Conservation (phyloP, 2,113 vertebrate genomes). For the Podarcis muralis region DNA sequence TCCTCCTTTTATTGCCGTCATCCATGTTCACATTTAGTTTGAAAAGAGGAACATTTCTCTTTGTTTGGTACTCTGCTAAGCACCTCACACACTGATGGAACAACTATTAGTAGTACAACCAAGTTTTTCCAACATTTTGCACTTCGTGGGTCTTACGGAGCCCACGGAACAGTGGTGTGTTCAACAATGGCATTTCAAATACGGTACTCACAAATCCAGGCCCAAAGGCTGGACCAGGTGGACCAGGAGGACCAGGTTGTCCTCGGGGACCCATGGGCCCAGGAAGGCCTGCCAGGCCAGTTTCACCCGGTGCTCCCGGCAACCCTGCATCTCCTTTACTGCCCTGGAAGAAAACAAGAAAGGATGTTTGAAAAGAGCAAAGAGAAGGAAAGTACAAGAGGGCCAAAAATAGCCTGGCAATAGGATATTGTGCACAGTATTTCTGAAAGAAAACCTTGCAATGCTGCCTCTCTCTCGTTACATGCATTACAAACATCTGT, state of each 20-base stretch:
- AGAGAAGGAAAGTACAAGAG: background rate
- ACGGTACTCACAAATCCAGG: slow-evolving; percentile 90
- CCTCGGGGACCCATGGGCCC: slow-evolving; percentile 91
- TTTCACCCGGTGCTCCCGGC: slow-evolving; percentile 77
- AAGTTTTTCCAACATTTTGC: background rate
- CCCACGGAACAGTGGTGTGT: no score
- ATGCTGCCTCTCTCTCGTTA: background rate
- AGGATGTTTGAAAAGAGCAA: background rate
- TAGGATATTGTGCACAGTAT: background rate
- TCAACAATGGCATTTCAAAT: background rate
- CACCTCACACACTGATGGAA: background rate
- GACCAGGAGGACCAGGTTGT: slow-evolving; percentile 78
- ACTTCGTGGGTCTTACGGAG: background rate
- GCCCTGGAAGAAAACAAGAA: slow-evolving; percentile 76
- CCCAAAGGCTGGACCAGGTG: slow-evolving; percentile 75
- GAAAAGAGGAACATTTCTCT: background rate
- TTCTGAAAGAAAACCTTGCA: background rate
- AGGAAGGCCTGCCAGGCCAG: slow-evolving; percentile 84
- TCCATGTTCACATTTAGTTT: no score
- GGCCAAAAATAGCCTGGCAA: no score
- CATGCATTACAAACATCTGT: background rate
- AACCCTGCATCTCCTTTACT: slow-evolving; percentile 77
- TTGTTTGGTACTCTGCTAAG: background rate
- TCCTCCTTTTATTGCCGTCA: background rate
- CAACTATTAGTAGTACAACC: background rate